Conservation (phyloP, 2,113 vertebrate species). For the Toxostoma redivivum region DNA sequence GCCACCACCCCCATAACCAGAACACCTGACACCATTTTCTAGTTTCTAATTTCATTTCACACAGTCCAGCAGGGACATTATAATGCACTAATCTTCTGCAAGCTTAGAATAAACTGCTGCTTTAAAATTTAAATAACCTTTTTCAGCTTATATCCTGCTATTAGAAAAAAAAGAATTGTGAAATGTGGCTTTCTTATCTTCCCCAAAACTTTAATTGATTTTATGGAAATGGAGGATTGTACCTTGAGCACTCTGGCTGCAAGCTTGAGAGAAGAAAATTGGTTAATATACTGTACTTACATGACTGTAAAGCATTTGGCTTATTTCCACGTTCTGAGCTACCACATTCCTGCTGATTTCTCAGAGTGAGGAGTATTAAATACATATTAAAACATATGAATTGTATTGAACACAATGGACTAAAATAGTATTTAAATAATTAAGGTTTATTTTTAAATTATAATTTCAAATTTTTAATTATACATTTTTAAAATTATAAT, state of each 20-base stretch:
- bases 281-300: background rate
- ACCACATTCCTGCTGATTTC: background rate
- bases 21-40: background rate
- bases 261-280: background rate
- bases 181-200: constrained; percentile 7
- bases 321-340: background rate
- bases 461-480: background rate
- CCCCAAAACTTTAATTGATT: constrained; percentile 23
- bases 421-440: background rate
- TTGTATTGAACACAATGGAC: background rate
- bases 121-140: constrained; percentile 16
- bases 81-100: background rate
- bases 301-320: background rate
- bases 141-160: background rate
- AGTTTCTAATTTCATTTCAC: background rate
- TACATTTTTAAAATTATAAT: background rate
- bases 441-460: background rate
- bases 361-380: background rate
- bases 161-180: background rate
- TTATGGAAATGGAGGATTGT: constrained; percentile 39
- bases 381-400: background rate
- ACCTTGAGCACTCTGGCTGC: background rate
- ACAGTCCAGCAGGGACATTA: background rate
- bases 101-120: background rate
- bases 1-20: background rate